These are phyloP conservation scores for Sinohyriopsis cumingii DNA, from an alignment of 2,888 invertebrate genomes.

Conservation along the genomic window DNA sequence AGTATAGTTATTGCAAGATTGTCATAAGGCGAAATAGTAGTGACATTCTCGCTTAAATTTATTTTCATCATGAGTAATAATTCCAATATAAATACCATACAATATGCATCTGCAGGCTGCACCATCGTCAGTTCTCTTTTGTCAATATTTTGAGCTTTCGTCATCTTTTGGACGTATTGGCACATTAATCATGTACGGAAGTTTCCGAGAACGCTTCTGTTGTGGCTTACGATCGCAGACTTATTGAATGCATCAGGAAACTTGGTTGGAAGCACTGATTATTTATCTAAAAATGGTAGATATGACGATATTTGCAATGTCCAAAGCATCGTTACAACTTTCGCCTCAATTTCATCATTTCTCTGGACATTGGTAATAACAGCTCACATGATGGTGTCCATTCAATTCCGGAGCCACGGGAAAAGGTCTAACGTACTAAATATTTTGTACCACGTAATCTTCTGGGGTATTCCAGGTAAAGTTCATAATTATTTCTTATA, in stretches of 20 bases:
- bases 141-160: slow-evolving; percentile 14
- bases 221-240: slow-evolving; percentile 19
- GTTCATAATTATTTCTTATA: too few relatives aligned
- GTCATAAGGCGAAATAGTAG: too few relatives aligned
- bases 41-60: too few relatives aligned
- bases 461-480: slow-evolving; percentile 21
- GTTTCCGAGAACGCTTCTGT: slow-evolving; percentile 7
- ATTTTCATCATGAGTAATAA: too few relatives aligned
- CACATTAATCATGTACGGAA: neutral
- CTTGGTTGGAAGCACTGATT: slow-evolving; percentile 7
- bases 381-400: slow-evolving; percentile 10
- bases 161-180: slow-evolving; percentile 17
- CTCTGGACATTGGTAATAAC: slow-evolving; percentile 18
- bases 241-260: slow-evolving; percentile 11
- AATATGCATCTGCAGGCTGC: neutral
- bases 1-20: too few relatives aligned
- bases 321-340: slow-evolving; percentile 20
- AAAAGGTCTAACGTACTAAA: slow-evolving; percentile 1
- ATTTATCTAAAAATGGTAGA: too few relatives aligned
- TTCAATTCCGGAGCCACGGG: slow-evolving; percentile 5
- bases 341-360: slow-evolving; percentile 16
- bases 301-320: slow-evolving; percentile 10
- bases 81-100: too few relatives aligned
- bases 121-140: slow-evolving; percentile 7
- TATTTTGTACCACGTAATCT: slow-evolving; percentile 6